phyloP scores from a whole-genome alignment of 1,140 invertebrate species.

The Nautilus pompilius region DNA sequence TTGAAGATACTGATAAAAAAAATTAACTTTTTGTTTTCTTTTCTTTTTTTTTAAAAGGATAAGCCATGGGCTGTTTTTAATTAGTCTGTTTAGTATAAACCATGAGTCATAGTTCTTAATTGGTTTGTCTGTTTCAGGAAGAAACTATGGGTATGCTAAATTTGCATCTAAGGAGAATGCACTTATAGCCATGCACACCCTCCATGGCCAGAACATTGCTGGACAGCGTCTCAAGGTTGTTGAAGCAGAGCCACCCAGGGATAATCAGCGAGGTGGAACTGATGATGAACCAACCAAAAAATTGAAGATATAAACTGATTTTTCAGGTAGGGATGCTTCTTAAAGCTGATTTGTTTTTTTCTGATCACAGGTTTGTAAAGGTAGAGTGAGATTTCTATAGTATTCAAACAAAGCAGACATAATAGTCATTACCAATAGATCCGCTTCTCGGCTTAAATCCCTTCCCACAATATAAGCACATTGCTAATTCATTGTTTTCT shows the following conservation, averaged over 20 bases:
- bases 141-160: constrained; percentile 81
- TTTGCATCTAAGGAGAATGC: constrained; percentile 78
- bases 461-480: too few species aligned
- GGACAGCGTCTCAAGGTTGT: constrained; percentile 82
- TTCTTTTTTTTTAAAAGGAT: constrained; percentile 4
- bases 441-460: too few species aligned
- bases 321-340: too few species aligned
- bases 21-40: neutral
- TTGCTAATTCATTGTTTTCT: too few species aligned
- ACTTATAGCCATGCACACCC: constrained; percentile 71
- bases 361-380: too few species aligned
- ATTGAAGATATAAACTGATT: constrained; percentile 4
- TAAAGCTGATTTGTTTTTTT: too few species aligned
- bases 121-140: constrained; percentile 30
- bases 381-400: too few species aligned
- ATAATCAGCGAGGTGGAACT: constrained; percentile 8
- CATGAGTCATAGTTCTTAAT: neutral
- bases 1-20: neutral
- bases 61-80: too few species aligned
- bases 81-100: too few species aligned
- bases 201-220: constrained; percentile 69
- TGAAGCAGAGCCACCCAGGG: constrained; percentile 75
- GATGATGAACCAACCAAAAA: constrained; percentile 9
- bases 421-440: too few species aligned
- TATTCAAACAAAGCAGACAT: too few species aligned